Conservation (phyloP, 2,113 vertebrate genomes). For the Microcebus lehilahytsara region DNA sequence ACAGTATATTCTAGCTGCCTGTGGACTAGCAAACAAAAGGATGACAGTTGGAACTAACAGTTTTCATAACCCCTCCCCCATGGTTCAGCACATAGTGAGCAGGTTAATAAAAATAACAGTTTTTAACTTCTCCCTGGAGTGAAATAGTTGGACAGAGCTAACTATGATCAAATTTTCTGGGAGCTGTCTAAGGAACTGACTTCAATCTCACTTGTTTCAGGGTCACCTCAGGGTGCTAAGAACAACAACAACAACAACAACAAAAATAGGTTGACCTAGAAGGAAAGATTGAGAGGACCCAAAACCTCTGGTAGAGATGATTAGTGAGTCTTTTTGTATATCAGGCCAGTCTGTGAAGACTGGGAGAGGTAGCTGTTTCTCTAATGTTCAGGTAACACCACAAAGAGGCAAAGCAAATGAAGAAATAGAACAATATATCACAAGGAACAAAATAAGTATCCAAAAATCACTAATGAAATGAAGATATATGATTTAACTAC, state of each 20-base stretch:
- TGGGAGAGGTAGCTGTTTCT: background rate
- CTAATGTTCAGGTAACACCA: background rate
- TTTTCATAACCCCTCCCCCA: background rate
- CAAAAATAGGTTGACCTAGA: background rate
- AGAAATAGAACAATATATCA: background rate
- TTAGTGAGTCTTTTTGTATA: background rate
- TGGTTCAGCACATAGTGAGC: background rate
- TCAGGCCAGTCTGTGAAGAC: background rate
- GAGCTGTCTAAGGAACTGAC: background rate
- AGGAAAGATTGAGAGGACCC: background rate
- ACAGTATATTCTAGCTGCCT: background rate
- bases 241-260: background rate
- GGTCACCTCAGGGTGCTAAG: background rate
- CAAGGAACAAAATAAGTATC: background rate
- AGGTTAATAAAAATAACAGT: background rate
- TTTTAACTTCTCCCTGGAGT: background rate
- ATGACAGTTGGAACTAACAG: background rate
- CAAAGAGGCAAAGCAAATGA: background rate
- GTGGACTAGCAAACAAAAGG: background rate
- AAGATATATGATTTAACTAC: background rate
- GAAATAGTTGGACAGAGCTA: background rate
- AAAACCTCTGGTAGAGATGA: background rate
- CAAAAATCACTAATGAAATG: background rate
- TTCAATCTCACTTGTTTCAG: background rate
- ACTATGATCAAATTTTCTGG: background rate